Evolutionary conservation across 2,113 vertebrate genomes (phyloP), one percentile per base, ranked within the genome.

Genomic region (Ciconia stormi): DNA sequence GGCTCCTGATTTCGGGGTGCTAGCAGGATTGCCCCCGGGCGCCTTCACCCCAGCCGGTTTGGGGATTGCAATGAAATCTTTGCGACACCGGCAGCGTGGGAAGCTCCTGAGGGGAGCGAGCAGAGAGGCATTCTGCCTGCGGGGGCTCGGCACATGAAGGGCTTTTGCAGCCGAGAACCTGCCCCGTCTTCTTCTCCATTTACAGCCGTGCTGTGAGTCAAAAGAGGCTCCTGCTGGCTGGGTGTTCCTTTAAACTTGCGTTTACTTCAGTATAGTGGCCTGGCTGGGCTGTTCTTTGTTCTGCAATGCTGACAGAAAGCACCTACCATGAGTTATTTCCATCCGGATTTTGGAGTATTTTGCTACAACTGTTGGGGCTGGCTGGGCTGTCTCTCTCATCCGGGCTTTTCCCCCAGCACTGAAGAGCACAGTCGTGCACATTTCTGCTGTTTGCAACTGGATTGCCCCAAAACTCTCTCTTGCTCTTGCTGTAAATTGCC

Each of bases 21-120:
- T 14, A 3, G 34, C 3, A 10, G 42, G 76, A 4, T 3, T 30
- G 1, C 11, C 0, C 6, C 8, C 0, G 5, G 38, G 15, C 0
- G 1, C 55, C 14, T 3, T 17, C 3, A 9, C 42, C 55, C 9
- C 3, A 5, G 36, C 10, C 1, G 11, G 1, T 2, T 18, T 4
- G 14, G 82, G 76, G 25, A 4, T 2, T 15, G 19, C 16, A 1
- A 16, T 0, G 74, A 27, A 2, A 1, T 5, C 23, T 7, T 3
- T 16, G 42, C 20, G 11, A 44, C 10, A 1, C 30, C 1, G 3
- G 21, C 18, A 5, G 66, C 0, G 15, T 1, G 62, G 49, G 70
- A 2, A n/a, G 44, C 47, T 46, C 30, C 6, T 1, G 6, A 1
- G 10, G 4, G 71, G 21, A 59, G 82, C 1, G 3, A 3, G 53